Percentiles rank a stretch among this genome's conserved stretches.
Evolutionary conservation across 2,888 invertebrate genomes (phyloP).

Genomic region (Trachelus troglodyta): DNA sequence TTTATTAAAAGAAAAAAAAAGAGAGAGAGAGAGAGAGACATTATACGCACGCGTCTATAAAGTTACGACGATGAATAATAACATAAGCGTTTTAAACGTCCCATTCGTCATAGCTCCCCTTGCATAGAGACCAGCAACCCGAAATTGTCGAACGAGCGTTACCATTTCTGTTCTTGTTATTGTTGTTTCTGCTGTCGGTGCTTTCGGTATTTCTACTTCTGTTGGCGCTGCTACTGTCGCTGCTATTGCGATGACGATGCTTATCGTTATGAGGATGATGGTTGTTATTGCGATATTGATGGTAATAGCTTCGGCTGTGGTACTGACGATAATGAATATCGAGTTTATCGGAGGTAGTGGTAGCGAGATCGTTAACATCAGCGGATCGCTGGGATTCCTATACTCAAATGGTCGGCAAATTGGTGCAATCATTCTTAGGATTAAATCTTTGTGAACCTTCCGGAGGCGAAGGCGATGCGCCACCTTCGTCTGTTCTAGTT

Average conservation of each 20-base stretch:
- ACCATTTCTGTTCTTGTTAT: constrained; percentile 19
- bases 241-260: not conserved
- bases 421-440: not conserved
- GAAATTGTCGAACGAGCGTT: constrained; percentile 38
- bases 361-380: constrained; percentile 33
- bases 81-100: constrained; percentile 31
- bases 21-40: not conserved
- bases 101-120: constrained; percentile 48
- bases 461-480: constrained; percentile 43
- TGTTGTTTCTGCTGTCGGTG: constrained; percentile 19
- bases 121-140: constrained; percentile 57
- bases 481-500: constrained; percentile 34
- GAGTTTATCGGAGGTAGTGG: constrained; percentile 8
- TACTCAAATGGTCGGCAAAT: constrained; percentile 47
- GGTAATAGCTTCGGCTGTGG: constrained; percentile 15
- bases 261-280: not conserved
- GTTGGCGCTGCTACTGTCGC: not conserved
- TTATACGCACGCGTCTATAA: not conserved
- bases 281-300: constrained; percentile 10
- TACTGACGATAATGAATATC: constrained; percentile 10
- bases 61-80: not conserved
- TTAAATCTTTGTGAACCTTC: constrained; percentile 21
- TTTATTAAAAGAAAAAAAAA: not conserved
- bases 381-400: constrained; percentile 50
- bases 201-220: constrained; percentile 12